These are phyloP conservation scores for Ptilodon capucinus DNA, from an alignment of 2,888 invertebrate species.

Conservation along the genomic window DNA sequence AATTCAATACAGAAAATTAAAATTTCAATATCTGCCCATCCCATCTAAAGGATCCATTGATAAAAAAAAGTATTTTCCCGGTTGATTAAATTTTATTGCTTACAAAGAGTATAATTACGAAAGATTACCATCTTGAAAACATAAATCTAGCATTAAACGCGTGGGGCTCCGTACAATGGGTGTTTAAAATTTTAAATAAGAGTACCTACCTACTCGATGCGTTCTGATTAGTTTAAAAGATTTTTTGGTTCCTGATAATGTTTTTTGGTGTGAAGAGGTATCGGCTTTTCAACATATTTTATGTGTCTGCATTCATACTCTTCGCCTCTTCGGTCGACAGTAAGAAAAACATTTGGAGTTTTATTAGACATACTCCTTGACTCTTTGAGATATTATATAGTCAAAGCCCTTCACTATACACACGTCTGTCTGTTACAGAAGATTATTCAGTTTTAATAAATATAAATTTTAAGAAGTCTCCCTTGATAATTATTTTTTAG, in stretches of 20 bases:
- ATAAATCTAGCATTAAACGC: constrained; percentile 43
- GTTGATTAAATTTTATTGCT: constrained; percentile 64
- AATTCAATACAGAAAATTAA: constrained; percentile 38
- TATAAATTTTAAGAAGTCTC: no score
- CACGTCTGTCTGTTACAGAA: no score
- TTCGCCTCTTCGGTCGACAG: no score
- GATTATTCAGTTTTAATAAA: no score
- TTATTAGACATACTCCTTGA: no score
- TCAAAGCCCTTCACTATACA: no score
- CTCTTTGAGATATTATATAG: no score
- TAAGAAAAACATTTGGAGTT: no score
- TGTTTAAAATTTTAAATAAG: constrained; percentile 23
- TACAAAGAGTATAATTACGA: constrained; percentile 56
- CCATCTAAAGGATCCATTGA: constrained; percentile 47
- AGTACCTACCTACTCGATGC: constrained; percentile 14
- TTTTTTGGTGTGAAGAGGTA: not conserved
- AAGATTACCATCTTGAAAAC: constrained; percentile 39
- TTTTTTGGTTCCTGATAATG: not conserved
- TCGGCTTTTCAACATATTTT: not conserved
- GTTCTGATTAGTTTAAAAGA: constrained; percentile 16
- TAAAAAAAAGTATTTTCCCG: constrained; percentile 42
- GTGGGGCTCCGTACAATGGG: constrained; percentile 23
- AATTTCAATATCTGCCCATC: constrained; percentile 43
- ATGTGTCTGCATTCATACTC: no score
- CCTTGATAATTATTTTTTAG: no score